A percentile compares a stretch with the other conserved stretches of the same genome.
Conservation (phyloP, 2,797 vertebrate genomes). For the Vireo griseus region DNA sequence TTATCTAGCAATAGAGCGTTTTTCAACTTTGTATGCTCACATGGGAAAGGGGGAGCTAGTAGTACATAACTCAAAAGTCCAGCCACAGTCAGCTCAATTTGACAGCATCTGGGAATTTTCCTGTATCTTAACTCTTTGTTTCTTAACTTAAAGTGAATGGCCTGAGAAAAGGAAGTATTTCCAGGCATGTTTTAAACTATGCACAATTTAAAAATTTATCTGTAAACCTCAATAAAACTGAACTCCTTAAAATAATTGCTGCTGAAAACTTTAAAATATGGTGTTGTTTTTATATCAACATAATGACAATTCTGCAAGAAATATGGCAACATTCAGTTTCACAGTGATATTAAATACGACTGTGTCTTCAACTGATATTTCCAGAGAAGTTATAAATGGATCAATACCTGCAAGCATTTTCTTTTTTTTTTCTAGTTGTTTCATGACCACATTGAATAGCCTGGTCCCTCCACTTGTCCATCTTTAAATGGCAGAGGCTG, state of each 20-base stretch:
- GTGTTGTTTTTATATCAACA: neutral
- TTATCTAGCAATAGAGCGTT: neutral
- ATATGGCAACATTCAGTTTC: neutral
- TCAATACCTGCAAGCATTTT: neutral
- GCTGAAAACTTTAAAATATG: neutral
- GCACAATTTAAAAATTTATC: neutral
- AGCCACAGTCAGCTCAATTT: neutral
- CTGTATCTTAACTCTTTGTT: neutral
- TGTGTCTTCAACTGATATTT: neutral
- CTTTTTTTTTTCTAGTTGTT: neutral
- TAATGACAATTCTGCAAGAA: neutral
- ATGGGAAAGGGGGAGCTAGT: neutral
- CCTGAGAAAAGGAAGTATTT: neutral
- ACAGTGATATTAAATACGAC: neutral
- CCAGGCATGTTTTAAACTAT: neutral
- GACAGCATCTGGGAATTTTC: neutral
- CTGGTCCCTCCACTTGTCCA: rapidly evolving
- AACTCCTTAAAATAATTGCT: neutral
- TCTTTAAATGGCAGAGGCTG: neutral
- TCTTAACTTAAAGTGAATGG: neutral
- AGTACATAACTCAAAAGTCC: neutral
- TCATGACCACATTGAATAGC: neutral
- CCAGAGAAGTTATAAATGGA: neutral
- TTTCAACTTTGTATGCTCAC: neutral
- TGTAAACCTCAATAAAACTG: neutral